Evolutionary conservation across 2,888 invertebrate genomes (phyloP).

Genomic region (Epiblema foenella): DNA sequence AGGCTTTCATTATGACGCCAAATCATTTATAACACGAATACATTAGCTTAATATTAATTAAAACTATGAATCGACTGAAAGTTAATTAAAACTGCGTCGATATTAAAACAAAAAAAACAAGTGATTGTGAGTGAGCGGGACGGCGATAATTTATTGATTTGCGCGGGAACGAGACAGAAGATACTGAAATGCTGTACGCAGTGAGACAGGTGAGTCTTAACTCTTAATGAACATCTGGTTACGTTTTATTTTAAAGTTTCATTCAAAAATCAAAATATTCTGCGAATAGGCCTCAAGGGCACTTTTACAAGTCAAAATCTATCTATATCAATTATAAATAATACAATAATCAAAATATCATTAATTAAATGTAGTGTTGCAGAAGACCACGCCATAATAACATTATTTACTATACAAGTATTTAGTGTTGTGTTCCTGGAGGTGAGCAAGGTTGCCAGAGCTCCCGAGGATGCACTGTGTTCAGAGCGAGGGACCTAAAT

Average conservation of each 20-base stretch:
- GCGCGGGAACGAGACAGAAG: slow-evolving; percentile 53
- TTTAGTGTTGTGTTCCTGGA: too few relatives aligned
- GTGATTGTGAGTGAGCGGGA: slow-evolving; percentile 44
- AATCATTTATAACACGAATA: slow-evolving; percentile 54
- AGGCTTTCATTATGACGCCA: slow-evolving; percentile 20
- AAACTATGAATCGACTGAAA: slow-evolving; percentile 35
- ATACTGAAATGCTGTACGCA: slow-evolving; percentile 73
- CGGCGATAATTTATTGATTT: slow-evolving; percentile 40
- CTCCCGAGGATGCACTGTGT: too few relatives aligned
- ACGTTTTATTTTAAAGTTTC: not conserved
- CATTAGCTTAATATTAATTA: slow-evolving; percentile 45
- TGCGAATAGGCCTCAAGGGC: too few relatives aligned
- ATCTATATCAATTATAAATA: too few relatives aligned
- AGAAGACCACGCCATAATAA: too few relatives aligned
- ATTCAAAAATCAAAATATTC: too few relatives aligned
- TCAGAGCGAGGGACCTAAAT: too few relatives aligned
- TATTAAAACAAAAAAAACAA: slow-evolving; percentile 40
- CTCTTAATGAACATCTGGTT: slow-evolving; percentile 47
- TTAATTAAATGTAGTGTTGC: too few relatives aligned
- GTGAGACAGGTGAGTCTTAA: slow-evolving; percentile 75
- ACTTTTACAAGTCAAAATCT: too few relatives aligned
- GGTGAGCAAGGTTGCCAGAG: too few relatives aligned
- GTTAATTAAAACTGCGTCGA: slow-evolving; percentile 35
- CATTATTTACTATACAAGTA: too few relatives aligned
- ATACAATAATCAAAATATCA: too few relatives aligned